phyloP scores from a whole-genome alignment of 2,888 invertebrate species.

The Cheilosia soror region DNA sequence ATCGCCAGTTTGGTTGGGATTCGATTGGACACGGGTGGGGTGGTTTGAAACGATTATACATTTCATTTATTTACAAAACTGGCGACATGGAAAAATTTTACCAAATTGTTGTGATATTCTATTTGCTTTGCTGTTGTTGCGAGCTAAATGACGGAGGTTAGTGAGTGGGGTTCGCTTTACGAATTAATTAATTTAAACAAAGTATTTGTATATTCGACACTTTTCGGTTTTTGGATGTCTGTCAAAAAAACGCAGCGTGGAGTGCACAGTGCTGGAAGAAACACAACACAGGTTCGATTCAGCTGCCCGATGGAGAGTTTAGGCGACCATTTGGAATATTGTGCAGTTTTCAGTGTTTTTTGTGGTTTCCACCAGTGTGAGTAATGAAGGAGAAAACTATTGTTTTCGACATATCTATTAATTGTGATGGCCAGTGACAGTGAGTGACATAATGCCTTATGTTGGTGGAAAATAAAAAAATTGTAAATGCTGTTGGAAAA shows the following conservation, averaged over 20 bases:
- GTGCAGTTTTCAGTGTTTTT: constrained; percentile 82
- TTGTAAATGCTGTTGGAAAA: too few species aligned
- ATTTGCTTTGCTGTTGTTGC: constrained; percentile 59
- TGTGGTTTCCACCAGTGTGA: constrained; percentile 83
- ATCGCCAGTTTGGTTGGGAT: constrained; percentile 54
- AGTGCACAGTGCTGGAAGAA: constrained; percentile 83
- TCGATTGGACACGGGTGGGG: constrained; percentile 41
- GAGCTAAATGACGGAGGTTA: constrained; percentile 60
- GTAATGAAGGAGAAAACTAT: constrained; percentile 72
- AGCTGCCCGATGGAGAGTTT: constrained; percentile 82
- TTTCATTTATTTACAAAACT: background rate
- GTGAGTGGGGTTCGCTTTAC: constrained; percentile 18
- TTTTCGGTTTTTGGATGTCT: constrained; percentile 27
- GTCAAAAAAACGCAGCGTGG: constrained; percentile 79
- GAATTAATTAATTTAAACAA: constrained; percentile 67
- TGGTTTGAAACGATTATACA: constrained; percentile 4
- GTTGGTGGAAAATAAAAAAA: background rate
- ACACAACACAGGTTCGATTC: constrained; percentile 82
- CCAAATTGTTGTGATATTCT: constrained; percentile 58
- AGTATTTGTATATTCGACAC: constrained; percentile 50
- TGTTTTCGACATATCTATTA: background rate
- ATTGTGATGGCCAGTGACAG: constrained; percentile 11
- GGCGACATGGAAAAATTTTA: constrained; percentile 58
- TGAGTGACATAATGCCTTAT: background rate
- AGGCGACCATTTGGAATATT: constrained; percentile 82